Percentiles rank a stretch among this genome's conserved stretches.
Evolutionary conservation across 2,797 vertebrate species (phyloP).

Genomic region (Ctenosaura bakeri): DNA sequence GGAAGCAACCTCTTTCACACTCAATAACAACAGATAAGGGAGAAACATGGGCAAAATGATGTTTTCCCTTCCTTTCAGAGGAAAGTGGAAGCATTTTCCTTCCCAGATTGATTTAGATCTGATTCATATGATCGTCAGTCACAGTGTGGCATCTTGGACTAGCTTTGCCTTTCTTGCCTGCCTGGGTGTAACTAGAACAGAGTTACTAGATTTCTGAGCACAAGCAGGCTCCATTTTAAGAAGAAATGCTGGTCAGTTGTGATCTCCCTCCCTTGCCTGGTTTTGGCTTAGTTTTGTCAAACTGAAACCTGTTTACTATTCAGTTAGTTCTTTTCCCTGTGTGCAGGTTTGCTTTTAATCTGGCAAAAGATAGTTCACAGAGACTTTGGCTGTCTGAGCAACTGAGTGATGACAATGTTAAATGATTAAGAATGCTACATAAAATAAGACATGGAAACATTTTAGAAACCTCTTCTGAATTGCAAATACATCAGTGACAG

Average conservation of each 20-base stretch:
- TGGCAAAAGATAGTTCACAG: conserved; percentile 31
- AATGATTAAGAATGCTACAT: conserved; percentile 37
- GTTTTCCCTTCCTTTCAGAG: conserved; percentile 7
- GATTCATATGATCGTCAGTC: conserved; percentile 5
- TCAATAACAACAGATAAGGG: conserved; percentile 33
- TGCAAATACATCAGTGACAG: conserved; percentile 25
- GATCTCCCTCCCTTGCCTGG: not conserved
- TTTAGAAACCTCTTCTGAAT: conserved; percentile 27
- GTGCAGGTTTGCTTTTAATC: not conserved
- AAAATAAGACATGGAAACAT: conserved; percentile 28
- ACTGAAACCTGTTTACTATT: conserved; percentile 16
- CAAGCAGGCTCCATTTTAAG: conserved; percentile 3
- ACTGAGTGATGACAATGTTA: conserved; percentile 55
- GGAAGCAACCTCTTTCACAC: conserved; percentile 43
- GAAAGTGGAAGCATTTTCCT: conserved; percentile 41
- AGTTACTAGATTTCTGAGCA: not conserved
- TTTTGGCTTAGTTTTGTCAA: not conserved
- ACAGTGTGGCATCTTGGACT: not conserved
- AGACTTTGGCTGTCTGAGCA: conserved; percentile 19
- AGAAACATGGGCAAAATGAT: conserved; percentile 42
- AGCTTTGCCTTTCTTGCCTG: not conserved
- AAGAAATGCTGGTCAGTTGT: conserved; percentile 31
- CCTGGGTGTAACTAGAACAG: not conserved
- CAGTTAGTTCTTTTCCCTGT: not conserved
- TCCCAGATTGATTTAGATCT: conserved; percentile 46